phyloP scores from a whole-genome alignment of 2,113 vertebrate genomes.

The Platichthys flesus region DNA sequence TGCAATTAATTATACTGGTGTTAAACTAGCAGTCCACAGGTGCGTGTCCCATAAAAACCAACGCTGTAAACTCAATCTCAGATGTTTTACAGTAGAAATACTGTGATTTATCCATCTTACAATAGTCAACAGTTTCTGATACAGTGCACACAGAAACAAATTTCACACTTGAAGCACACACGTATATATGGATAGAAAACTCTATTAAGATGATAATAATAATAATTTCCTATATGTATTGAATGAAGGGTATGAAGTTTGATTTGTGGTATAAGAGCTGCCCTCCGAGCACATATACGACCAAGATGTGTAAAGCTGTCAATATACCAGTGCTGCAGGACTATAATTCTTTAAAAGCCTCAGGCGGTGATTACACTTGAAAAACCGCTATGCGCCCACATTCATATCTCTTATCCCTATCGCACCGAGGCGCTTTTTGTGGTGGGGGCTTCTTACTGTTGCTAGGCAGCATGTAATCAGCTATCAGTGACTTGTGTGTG shows the following conservation, averaged over 20 bases:
- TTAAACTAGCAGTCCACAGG: background rate
- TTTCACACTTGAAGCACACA: background rate
- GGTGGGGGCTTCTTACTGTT: conserved; percentile 4
- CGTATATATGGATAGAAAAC: background rate
- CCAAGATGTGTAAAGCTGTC: conserved; percentile 10
- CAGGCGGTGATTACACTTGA: conserved; percentile 4
- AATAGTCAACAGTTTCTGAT: too few species aligned
- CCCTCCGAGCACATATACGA: background rate
- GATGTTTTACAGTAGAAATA: too few species aligned
- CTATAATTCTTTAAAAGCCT: conserved; percentile 25
- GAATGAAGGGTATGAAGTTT: background rate
- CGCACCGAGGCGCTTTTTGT: conserved; percentile 12
- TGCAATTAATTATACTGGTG: background rate
- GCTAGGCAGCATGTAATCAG: conserved; percentile 38
- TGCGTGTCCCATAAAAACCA: background rate
- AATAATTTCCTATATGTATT: too few species aligned
- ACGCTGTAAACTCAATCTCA: too few species aligned
- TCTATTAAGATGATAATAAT: background rate
- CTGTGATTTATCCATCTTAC: too few species aligned
- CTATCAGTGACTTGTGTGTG: conserved; percentile 24
- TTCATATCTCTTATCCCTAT: conserved; percentile 9
- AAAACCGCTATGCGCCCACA: conserved; percentile 1
- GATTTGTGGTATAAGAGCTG: background rate
- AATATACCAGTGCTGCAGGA: conserved; percentile 11
- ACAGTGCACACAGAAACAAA: too few species aligned